Percentiles rank a stretch among this genome's conserved stretches.
Evolutionary conservation across 2,888 invertebrate genomes (phyloP).

Genomic region (Synanthedon formicaeformis): DNA sequence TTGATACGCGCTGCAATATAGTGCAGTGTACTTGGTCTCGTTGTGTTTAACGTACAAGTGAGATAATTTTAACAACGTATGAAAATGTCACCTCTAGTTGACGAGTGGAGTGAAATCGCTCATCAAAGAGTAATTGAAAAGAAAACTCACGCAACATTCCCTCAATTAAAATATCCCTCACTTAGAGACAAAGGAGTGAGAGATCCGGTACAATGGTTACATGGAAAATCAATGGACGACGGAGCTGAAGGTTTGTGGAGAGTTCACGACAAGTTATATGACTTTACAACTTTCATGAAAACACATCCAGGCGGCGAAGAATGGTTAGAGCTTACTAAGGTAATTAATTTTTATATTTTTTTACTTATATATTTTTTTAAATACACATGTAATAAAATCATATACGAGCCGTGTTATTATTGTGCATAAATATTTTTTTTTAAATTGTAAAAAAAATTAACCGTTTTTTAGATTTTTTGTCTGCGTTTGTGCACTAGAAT

Average conservation of each 20-base stretch:
- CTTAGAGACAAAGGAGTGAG: constrained; percentile 51
- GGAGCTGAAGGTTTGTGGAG: constrained; percentile 85
- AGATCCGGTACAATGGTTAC: constrained; percentile 70
- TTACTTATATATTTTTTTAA: too few relatives aligned
- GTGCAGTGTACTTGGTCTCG: too few relatives aligned
- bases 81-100: constrained; percentile 30
- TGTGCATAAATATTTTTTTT: too few relatives aligned
- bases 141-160: constrained; percentile 61
- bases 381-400: too few relatives aligned
- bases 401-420: too few relatives aligned
- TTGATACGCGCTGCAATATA: too few relatives aligned
- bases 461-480: too few relatives aligned
- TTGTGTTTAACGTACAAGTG: neutral
- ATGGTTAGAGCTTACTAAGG: constrained; percentile 80
- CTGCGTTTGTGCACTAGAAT: too few relatives aligned
- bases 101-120: constrained; percentile 33
- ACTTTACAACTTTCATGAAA: constrained; percentile 81
- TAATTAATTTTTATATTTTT: too few relatives aligned
- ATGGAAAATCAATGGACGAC: constrained; percentile 75
- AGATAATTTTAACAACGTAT: neutral
- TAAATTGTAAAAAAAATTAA: neutral
- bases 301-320: constrained; percentile 88
- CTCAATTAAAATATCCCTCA: constrained; percentile 65
- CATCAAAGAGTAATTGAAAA: constrained; percentile 34
- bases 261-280: constrained; percentile 82